These are phyloP conservation scores for Calyptomena viridis DNA, from an alignment of 2,113 vertebrate genomes.

Conservation along the genomic window DNA sequence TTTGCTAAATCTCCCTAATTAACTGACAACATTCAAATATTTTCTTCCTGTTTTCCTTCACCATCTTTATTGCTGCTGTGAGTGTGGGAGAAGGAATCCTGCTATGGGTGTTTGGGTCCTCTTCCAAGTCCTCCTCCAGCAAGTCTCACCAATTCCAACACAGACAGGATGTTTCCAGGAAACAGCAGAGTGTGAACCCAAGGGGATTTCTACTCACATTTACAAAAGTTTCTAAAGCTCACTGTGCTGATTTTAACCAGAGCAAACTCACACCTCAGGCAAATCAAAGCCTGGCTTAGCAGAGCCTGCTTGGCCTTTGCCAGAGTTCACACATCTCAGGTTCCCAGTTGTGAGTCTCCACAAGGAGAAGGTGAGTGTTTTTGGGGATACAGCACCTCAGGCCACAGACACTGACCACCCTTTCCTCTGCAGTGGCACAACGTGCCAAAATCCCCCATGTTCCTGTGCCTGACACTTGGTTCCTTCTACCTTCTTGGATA, in stretches of 20 bases:
- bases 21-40: not conserved
- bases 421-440: not conserved
- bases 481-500: not conserved
- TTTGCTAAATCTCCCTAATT: not conserved
- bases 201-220: not conserved
- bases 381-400: not conserved
- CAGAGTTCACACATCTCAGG: not conserved
- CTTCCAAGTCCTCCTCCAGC: not conserved
- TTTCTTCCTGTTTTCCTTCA: not conserved
- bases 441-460: fast-evolving
- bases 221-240: not conserved
- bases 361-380: not conserved
- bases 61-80: not conserved
- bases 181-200: not conserved
- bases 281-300: not conserved
- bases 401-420: not conserved
- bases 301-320: not conserved
- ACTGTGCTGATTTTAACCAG: not conserved
- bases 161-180: not conserved
- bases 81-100: not conserved
- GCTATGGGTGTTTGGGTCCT: not conserved
- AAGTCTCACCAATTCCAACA: fast-evolving
- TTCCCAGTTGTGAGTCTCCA: not conserved
- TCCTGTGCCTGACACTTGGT: not conserved
- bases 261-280: fast-evolving